Evolutionary conservation across 2,888 invertebrate genomes (phyloP), one percentile per base, ranked within the genome.

Genomic region (Nasonovia ribisnigri): DNA sequence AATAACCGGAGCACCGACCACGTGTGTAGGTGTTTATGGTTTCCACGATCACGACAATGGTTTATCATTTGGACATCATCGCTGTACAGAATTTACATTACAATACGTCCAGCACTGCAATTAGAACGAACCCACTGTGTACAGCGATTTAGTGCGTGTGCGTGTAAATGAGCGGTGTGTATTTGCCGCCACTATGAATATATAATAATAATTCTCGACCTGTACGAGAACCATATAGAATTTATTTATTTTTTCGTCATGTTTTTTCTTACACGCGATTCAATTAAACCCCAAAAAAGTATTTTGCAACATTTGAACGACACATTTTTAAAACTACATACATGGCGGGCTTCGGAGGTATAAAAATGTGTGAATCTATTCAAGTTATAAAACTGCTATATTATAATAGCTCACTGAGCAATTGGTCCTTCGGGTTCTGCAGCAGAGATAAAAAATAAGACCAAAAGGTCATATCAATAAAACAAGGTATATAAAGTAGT

Each of bases 11-110:
- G 91, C 91, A 84, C 84, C 42, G 91, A 43, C 48, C 84, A 57
- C 13, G 84, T n/a, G 91, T 54, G 91, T 91, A 84, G 91, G 91
- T 84, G 84, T 91, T 54, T 67, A n/a, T 90, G 67, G 51, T 88
- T 51, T 48, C 77, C 90, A 77, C 77, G 90, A 48, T 90, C 77
- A 90, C 90, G 90, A 90, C 48, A 88, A 86, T 86, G 86, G 86
- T 86, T 48, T 86, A 86, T 86, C 86, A 86, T 86, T 86, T 43
- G 86, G 46, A 86, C 86, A 86, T 86, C 77, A 77, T 77, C 43
- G 6, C 86, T n/a, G 43, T 16, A 86, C 54, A 16, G 29, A 48
- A 29, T 43, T 43, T 46, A 86, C 5, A 42, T 43, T 86, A 86
- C 13, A 86, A 84, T 84, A 26, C 84, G 86, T 36, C 67, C 43